Base-by-base conservation (phyloP, 1,140 invertebrate genomes). In the Pseudachorutes palmiensis region DNA sequence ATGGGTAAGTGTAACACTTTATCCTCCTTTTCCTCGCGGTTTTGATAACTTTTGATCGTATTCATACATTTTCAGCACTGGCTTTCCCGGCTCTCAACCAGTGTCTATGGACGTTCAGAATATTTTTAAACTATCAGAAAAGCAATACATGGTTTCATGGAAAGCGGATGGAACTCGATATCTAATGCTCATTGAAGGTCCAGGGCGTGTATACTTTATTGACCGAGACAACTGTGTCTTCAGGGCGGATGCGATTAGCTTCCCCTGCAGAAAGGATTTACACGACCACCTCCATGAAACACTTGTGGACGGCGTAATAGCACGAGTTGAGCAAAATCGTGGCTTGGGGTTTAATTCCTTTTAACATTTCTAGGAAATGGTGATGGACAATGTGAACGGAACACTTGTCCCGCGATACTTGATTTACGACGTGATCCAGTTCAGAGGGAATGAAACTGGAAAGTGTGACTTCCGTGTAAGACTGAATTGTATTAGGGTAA, bases 101-200 rank as follows among this genome's bases (percentile, higher is more conserved):
- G 93, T 99, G 0, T 98, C 94, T 0, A 97, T 99, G 94, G 87
- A 93, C 75, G 78, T 80, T 1, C 76, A 85, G 0, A 99, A 99
- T 79, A 82, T 99, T 16, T 80, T 78, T 51, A 81, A 88, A 12
- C 78, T 99, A 1, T 79, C 83, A 55, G 75, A 87, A 69, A 92
- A 92, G 76, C 88, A 88, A 0, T 99, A 99, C 76, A 86, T 86
- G 76, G 96, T 99, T 2, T 98, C 94, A 0, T 99, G 97, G 97
- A 99, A 99, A 78, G 97, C 97, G 19, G 97, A 99, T 80, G 97
- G 97, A 29, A 93, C 89, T 19, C 87, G 94, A 85, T 99, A 98
- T 77, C 90, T 99, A 88, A 95, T 99, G 91, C 79, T 97, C 5
- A 95, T 99, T 63, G 85, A 92, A 75, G 87, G 85, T 19, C 82